Evolutionary conservation across 2,888 invertebrate species (phyloP).

Genomic region (Drosophila yooni): DNA sequence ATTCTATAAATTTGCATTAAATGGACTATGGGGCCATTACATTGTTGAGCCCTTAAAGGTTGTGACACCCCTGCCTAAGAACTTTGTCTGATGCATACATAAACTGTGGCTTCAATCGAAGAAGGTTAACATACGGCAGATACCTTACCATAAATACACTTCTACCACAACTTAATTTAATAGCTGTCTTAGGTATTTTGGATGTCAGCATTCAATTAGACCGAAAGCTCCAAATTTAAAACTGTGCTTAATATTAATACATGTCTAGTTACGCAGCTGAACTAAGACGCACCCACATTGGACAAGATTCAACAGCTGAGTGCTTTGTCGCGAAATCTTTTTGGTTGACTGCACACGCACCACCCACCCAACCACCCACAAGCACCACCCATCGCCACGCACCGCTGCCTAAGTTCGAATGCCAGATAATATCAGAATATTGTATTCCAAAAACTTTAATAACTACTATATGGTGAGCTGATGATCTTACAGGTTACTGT

Average conservation of each 20-base stretch:
- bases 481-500: not conserved
- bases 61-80: no score
- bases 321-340: conserved; percentile 48
- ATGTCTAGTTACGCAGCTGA: not conserved
- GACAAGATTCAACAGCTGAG: conserved; percentile 20
- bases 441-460: no score
- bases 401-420: conserved; percentile 29
- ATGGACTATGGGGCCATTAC: no score
- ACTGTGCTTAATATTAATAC: not conserved
- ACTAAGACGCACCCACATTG: conserved; percentile 1
- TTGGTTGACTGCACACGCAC: conserved; percentile 49
- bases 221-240: not conserved
- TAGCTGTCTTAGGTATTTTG: not conserved
- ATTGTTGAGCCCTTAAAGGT: no score
- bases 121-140: not conserved
- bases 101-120: not conserved
- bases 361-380: conserved; percentile 2
- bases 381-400: conserved; percentile 30
- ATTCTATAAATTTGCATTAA: no score
- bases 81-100: not conserved
- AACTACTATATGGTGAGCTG: not conserved
- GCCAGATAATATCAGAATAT: no score
- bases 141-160: not conserved
- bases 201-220: not conserved
- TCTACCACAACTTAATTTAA: not conserved